Evolutionary conservation across 2,113 vertebrate genomes (phyloP).

Genomic region (Athene noctua): DNA sequence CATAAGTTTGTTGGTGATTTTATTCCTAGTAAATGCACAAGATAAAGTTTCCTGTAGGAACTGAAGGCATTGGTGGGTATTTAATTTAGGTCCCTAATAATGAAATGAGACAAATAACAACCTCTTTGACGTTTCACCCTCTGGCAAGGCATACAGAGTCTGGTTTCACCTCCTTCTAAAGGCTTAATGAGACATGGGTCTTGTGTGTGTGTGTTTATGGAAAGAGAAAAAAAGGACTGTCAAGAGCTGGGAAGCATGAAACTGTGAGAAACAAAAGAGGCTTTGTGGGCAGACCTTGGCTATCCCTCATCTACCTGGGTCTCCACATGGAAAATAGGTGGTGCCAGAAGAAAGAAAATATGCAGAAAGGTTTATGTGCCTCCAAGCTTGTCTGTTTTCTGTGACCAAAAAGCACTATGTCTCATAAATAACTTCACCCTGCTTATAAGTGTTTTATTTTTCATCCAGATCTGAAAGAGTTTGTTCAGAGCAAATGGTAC

Average conservation of each 20-base stretch:
- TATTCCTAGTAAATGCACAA: not conserved
- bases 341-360: not conserved
- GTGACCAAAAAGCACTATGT: not conserved
- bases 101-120: not conserved
- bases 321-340: not conserved
- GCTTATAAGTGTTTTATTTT: not conserved
- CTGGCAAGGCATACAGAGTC: not conserved
- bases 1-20: not conserved
- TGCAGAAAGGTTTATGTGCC: not conserved
- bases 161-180: not conserved
- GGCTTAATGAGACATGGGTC: not conserved
- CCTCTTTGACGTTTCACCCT: slow-evolving; percentile 8
- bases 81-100: not conserved
- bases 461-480: not conserved
- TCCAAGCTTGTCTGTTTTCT: not conserved
- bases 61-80: not conserved
- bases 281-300: not conserved
- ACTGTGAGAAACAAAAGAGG: not conserved
- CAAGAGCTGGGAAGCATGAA: not conserved
- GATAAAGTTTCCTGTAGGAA: not conserved
- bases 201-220: not conserved
- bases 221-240: not conserved
- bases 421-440: not conserved
- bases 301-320: not conserved
- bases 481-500: not conserved